Percentiles rank a stretch among this genome's conserved stretches.
Evolutionary conservation across 2,888 invertebrate species (phyloP).

Genomic region (Drosophila antonietae): DNA sequence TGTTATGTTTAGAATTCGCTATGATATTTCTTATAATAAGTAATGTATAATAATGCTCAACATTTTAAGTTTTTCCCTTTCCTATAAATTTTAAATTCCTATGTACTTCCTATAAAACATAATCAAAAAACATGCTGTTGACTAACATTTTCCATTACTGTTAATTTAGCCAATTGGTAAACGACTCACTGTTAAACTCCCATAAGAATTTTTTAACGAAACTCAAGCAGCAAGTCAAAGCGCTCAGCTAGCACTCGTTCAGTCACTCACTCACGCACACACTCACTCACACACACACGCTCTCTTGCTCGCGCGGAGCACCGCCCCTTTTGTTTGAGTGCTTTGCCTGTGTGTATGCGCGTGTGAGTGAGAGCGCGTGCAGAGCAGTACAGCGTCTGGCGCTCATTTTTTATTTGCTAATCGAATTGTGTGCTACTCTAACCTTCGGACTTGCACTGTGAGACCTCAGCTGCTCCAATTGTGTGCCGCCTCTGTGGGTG

Average conservation of each 20-base stretch:
- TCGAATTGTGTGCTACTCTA: constrained; percentile 68
- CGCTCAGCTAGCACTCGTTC: constrained; percentile 20
- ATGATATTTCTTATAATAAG: neutral
- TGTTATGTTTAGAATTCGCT: neutral
- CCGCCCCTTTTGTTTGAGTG: constrained; percentile 51
- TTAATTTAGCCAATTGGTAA: constrained; percentile 53
- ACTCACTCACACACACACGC: constrained; percentile 1
- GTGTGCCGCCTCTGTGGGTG: constrained; percentile 23
- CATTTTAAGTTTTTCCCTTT: neutral
- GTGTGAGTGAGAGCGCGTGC: constrained; percentile 15
- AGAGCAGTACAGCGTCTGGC: constrained; percentile 33
- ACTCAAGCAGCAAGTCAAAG: constrained; percentile 34
- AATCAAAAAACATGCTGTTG: constrained; percentile 22
- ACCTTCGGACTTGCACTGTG: constrained; percentile 45
- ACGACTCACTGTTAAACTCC: constrained; percentile 36
- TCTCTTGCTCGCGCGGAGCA: constrained; percentile 22
- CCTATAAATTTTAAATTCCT: neutral
- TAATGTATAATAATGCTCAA: neutral
- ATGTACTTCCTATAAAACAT: constrained; percentile 26
- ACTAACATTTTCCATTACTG: constrained; percentile 40
- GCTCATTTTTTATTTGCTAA: constrained; percentile 76
- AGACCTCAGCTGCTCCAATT: constrained; percentile 37
- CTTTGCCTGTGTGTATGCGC: neutral
- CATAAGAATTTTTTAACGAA: constrained; percentile 63
- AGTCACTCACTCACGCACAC: constrained; percentile 16